Evolutionary conservation across 1,140 invertebrate species (phyloP), one percentile per base, ranked within the genome.

Genomic region (Archivesica marissinica): DNA sequence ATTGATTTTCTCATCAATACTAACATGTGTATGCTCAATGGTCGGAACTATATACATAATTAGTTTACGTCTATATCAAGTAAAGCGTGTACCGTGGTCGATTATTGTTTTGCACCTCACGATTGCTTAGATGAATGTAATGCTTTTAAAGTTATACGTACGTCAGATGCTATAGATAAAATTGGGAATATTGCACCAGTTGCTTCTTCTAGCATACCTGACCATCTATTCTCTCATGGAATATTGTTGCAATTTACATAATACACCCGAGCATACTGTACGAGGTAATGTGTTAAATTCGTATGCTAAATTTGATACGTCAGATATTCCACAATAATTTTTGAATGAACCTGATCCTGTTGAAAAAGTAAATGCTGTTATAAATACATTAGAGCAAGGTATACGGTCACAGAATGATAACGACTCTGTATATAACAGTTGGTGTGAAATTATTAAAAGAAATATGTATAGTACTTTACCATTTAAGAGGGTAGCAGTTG

Each of bases 11-110:
- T 87, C 44, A 83, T 85, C 25, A 75, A 83, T 56, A 41, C 61
- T 50, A 83, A 87, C 52, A 41, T 83, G 20, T 87, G 86, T 81
- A 83, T 87, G 52, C 25, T 83, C 30, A 87, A 87, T 64, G 74
- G 85, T 9, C 38, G 86, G 61, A 59, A 47, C 50, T 41, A 52
- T 59, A 72, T 30, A 28, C n/a, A 61, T 25, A 61, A 77, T 66
- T 39, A 81, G 30, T 86, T 77, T 78, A 82, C 85, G 28, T 66
- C 61, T 72, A 59, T 87, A 11, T 59, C 64, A 23, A 25, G 17
- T 17, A 83, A 74, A 52, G 86, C 75, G 15, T 56, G 54, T 20
- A 83, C 86, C 6, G 86, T 87, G 20, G 86, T 87, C 4, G 86
- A 87, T 70, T 86, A 86, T 83, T 75, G 61, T 68, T 6, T 82